phyloP scores from a whole-genome alignment of 2,888 invertebrate species.

The Lasioglossum morio region DNA sequence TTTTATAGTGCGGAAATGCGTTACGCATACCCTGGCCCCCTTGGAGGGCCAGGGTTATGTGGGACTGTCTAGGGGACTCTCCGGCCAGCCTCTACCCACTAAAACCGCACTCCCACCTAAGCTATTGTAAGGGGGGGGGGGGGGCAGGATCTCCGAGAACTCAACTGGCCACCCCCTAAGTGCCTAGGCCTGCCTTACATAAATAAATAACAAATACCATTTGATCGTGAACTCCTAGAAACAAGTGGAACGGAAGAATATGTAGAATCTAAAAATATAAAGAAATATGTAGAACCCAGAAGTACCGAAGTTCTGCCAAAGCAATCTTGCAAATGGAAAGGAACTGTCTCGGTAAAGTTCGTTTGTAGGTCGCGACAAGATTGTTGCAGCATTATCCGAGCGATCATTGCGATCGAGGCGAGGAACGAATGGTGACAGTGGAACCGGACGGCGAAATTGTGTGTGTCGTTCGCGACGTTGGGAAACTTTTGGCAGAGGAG shows the following conservation, averaged over 20 bases:
- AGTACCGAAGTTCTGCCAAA: not conserved
- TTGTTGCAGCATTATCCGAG: not conserved
- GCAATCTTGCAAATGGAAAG: conserved; percentile 1
- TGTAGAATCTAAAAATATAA: not conserved
- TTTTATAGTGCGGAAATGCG: no score
- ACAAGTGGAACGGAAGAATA: not conserved
- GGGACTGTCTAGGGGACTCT: no score
- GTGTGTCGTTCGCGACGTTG: not conserved
- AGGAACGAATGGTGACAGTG: conserved; percentile 4
- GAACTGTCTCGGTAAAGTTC: not conserved
- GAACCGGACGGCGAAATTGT: not conserved
- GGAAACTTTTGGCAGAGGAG: not conserved
- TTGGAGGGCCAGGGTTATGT: no score
- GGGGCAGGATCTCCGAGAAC: no score
- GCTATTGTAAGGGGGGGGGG: no score
- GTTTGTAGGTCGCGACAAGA: not conserved
- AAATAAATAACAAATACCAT: no score
- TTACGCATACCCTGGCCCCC: no score
- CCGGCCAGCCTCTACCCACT: no score
- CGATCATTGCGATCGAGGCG: not conserved
- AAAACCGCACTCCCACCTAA: no score
- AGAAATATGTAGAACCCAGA: not conserved
- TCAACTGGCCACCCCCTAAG: no score
- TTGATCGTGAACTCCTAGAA: no score
- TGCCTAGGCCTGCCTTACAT: no score